Percentiles rank a stretch among this genome's conserved stretches.
Conservation (phyloP, 2,888 invertebrate genomes). For the Microdon myrmicae region DNA sequence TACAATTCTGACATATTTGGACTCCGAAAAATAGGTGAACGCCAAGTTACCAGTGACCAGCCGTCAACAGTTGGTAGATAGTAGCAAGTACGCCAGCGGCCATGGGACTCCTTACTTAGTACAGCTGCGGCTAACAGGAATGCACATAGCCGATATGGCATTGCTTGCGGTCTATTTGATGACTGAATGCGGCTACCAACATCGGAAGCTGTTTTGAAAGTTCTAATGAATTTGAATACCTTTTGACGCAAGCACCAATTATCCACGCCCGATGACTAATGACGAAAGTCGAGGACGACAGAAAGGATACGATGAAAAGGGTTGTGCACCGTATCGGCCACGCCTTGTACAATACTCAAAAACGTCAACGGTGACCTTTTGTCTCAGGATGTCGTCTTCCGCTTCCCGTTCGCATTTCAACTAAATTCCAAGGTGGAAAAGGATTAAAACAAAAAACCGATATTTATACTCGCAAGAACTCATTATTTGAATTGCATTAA, state of each 20-base stretch:
- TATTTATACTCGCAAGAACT: too few species aligned
- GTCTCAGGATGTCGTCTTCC: constrained; percentile 32
- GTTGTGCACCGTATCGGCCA: constrained; percentile 3
- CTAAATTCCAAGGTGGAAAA: constrained; percentile 37
- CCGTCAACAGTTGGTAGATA: constrained; percentile 14
- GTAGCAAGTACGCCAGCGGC: not conserved
- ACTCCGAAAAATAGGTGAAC: constrained; percentile 11
- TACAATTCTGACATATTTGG: constrained; percentile 6
- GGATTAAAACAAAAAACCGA: not conserved
- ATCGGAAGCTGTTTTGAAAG: constrained; percentile 13
- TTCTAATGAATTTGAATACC: constrained; percentile 46
- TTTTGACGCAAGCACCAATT: constrained; percentile 46
- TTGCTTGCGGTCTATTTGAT: constrained; percentile 37
- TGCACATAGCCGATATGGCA: constrained; percentile 41
- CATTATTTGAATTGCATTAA: constrained; percentile 34
- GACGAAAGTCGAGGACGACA: constrained; percentile 24
- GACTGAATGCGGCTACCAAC: too few species aligned
- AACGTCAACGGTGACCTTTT: constrained; percentile 43
- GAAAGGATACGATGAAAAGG: constrained; percentile 24
- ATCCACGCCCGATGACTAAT: constrained; percentile 50
- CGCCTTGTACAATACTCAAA: constrained; percentile 5
- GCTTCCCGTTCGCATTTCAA: constrained; percentile 45
- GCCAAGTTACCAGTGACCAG: constrained; percentile 22
- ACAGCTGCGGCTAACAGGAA: constrained; percentile 45
- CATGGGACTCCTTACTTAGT: constrained; percentile 14